Evolutionary conservation across 2,888 invertebrate species (phyloP).

Genomic region (Lithophane leautieri): DNA sequence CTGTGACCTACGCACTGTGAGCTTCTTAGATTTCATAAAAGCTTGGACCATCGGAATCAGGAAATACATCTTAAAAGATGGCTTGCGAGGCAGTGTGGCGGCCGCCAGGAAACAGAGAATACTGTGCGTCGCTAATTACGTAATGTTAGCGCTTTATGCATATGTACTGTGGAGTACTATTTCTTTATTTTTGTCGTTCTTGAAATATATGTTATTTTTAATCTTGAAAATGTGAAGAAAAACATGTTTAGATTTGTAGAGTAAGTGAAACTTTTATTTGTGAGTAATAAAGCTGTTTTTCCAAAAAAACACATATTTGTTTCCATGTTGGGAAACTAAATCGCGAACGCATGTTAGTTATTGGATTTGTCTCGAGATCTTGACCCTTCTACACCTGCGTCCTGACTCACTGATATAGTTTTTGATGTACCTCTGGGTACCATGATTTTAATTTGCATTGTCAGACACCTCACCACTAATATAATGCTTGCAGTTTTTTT

Average conservation of each 20-base stretch:
- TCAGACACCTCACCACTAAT: no score
- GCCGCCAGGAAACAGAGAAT: conserved; percentile 30
- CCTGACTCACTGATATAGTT: not conserved
- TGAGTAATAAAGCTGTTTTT: not conserved
- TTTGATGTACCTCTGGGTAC: no score
- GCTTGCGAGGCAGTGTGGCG: conserved; percentile 23
- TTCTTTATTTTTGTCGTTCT: not conserved
- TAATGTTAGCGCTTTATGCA: conserved; percentile 26
- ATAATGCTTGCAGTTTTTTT: no score
- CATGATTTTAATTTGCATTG: no score
- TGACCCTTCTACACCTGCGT: not conserved
- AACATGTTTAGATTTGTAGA: not conserved
- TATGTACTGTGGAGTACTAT: conserved; percentile 44
- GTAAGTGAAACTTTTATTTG: not conserved
- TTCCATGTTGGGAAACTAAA: not conserved
- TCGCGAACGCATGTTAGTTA: not conserved
- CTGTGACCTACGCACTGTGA: conserved; percentile 46
- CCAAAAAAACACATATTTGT: not conserved
- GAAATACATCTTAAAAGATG: conserved; percentile 62
- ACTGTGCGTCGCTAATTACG: conserved; percentile 29
- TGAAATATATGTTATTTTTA: conserved; percentile 32
- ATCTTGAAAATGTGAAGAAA: not conserved
- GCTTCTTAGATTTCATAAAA: conserved; percentile 42
- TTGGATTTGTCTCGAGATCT: not conserved
- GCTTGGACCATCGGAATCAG: conserved; percentile 52